Conservation (phyloP, 2,888 invertebrate genomes). For the Encarsia formosa region DNA sequence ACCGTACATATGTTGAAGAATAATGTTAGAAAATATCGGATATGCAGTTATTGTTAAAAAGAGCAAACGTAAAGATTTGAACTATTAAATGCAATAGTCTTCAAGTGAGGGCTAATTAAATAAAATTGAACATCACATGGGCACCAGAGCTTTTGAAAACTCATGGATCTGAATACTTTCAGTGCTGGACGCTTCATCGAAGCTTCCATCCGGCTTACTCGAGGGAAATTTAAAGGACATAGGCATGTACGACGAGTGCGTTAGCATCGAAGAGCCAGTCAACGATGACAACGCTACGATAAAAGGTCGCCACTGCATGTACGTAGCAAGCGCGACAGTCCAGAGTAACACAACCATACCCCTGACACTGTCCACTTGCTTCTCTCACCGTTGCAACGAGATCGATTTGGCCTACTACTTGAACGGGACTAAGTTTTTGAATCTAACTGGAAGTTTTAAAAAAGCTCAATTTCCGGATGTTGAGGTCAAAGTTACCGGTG, state of each 20-base stretch:
- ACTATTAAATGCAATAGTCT: no score
- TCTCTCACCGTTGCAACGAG: conserved; percentile 49
- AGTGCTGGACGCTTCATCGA: conserved; percentile 55
- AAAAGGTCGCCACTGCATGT: conserved; percentile 49
- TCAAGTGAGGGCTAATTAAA: neutral
- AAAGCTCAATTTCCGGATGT: no score
- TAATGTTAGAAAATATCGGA: no score
- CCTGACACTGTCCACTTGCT: conserved; percentile 48
- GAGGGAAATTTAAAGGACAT: conserved; percentile 50
- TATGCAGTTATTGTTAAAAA: no score
- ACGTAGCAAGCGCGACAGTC: conserved; percentile 29
- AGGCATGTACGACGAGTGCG: conserved; percentile 53
- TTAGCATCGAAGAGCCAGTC: conserved; percentile 31
- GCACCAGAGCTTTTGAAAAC: neutral
- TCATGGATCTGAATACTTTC: conserved; percentile 12
- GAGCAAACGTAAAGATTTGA: no score
- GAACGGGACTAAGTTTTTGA: conserved; percentile 1
- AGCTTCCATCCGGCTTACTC: conserved; percentile 51
- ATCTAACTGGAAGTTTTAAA: neutral
- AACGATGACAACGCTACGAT: conserved; percentile 40
- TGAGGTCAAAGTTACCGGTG: neutral
- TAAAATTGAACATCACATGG: no score
- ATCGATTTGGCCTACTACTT: conserved; percentile 36
- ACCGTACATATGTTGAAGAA: no score
- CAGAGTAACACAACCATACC: conserved; percentile 32